These are phyloP conservation scores for Dasyurus viverrinus DNA, from an alignment of 2,113 vertebrate species.

Conservation along the genomic window DNA sequence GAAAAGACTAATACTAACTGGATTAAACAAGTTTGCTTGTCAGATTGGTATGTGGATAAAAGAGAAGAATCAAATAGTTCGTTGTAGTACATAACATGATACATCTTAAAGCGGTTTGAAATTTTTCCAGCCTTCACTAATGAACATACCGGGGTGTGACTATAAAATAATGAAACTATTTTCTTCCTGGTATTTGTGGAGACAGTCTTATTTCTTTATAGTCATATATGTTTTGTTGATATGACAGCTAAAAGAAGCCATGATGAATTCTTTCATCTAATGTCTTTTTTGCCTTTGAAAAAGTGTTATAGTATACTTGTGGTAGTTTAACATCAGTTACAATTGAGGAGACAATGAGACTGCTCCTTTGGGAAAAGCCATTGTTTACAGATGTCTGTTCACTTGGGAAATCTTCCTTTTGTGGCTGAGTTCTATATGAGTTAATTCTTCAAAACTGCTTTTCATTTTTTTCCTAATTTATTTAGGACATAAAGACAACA, in stretches of 20 bases:
- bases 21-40: constrained; percentile 4
- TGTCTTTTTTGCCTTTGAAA: background rate
- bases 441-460: background rate
- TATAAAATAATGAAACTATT: constrained; percentile 26
- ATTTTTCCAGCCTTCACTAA: background rate
- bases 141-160: background rate
- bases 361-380: background rate
- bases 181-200: background rate
- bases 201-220: background rate
- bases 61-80: background rate
- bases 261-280: background rate
- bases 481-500: background rate
- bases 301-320: background rate
- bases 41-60: constrained; percentile 11
- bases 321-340: background rate
- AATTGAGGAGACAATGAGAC: background rate
- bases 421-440: background rate
- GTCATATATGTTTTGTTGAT: background rate
- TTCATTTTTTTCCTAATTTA: background rate
- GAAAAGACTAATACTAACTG: background rate
- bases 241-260: background rate
- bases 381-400: background rate
- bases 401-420: background rate
- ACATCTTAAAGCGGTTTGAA: background rate
- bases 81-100: background rate